These are phyloP conservation scores for Epinotia brunnichana DNA, from an alignment of 2,888 invertebrate genomes.

Conservation along the genomic window DNA sequence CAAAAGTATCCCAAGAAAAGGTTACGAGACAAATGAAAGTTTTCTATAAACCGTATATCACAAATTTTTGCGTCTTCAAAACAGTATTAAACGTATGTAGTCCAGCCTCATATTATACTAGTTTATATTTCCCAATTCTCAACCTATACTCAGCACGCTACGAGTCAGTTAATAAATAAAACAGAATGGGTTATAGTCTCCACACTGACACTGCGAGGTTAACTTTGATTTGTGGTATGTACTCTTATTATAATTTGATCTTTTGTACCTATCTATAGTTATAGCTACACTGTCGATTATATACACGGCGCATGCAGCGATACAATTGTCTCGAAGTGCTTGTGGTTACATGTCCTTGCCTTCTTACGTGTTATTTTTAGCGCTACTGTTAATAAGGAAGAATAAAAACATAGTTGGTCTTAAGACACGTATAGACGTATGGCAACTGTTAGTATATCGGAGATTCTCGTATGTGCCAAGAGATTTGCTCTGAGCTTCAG, in stretches of 20 bases:
- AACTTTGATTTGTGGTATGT: no score
- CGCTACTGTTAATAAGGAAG: conserved; percentile 35
- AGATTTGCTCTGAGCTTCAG: neutral
- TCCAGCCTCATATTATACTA: no score
- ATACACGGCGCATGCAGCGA: conserved; percentile 5
- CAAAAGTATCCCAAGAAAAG: neutral
- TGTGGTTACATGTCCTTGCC: conserved; percentile 33
- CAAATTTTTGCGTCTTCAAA: no score
- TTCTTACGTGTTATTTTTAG: conserved; percentile 36
- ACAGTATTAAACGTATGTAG: no score
- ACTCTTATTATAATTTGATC: neutral
- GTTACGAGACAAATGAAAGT: neutral
- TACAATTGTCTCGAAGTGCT: conserved; percentile 17
- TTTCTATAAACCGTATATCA: neutral
- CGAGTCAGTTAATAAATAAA: no score
- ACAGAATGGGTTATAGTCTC: no score
- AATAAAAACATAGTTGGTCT: conserved; percentile 27
- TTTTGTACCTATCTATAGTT: neutral
- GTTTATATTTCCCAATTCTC: no score
- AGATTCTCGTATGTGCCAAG: neutral
- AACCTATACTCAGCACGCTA: no score
- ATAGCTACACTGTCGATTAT: neutral
- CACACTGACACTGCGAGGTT: no score
- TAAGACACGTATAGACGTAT: neutral
- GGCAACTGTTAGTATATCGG: neutral